phyloP scores from a whole-genome alignment of 1,140 invertebrate genomes.

The Hylyphantes graminicola region DNA sequence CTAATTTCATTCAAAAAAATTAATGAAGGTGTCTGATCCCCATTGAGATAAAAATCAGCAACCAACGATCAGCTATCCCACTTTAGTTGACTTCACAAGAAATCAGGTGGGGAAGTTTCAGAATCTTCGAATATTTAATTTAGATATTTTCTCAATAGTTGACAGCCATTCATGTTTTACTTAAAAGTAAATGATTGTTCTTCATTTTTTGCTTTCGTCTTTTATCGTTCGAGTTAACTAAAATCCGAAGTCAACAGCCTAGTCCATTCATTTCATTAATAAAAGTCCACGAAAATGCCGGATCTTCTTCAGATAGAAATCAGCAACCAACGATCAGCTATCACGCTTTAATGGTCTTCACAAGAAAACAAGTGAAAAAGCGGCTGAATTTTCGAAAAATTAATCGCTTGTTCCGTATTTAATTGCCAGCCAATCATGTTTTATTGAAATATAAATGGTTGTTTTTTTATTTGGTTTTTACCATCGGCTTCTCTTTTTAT shows the following conservation, averaged over 20 bases:
- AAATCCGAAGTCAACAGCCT: too few species aligned
- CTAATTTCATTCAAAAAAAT: background rate
- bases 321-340: background rate
- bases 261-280: background rate
- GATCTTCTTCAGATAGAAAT: slow-evolving; percentile 11
- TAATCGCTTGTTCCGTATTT: slow-evolving; percentile 3
- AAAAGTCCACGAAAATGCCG: slow-evolving; percentile 4
- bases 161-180: too few species aligned
- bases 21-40: background rate
- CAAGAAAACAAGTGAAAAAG: slow-evolving; percentile 16
- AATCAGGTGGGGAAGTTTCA: background rate
- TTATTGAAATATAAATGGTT: too few species aligned
- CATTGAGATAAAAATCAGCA: slow-evolving; percentile 14
- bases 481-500: too few species aligned
- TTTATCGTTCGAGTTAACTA: too few species aligned
- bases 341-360: slow-evolving; percentile 26
- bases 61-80: background rate
- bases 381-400: background rate
- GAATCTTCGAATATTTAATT: background rate
- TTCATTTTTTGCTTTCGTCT: too few species aligned
- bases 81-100: slow-evolving; percentile 32
- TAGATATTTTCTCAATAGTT: too few species aligned
- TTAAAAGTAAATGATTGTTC: too few species aligned
- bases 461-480: too few species aligned
- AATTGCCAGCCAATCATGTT: too few species aligned